Evolutionary conservation across 2,888 invertebrate species (phyloP).

Genomic region (Ditula angustiorana): DNA sequence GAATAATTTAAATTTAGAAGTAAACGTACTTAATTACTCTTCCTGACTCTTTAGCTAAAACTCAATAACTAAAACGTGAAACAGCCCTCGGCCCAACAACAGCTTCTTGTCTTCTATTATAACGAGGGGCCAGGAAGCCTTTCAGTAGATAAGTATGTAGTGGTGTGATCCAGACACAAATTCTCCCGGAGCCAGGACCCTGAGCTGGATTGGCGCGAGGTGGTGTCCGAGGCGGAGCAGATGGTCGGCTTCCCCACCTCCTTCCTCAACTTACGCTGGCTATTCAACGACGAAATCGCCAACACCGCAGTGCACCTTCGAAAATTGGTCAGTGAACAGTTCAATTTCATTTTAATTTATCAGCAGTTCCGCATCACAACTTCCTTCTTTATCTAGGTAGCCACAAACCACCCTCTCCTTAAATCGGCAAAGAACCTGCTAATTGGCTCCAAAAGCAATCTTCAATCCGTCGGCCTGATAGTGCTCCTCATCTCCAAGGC

Average conservation of each 20-base stretch:
- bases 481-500: conserved; percentile 75
- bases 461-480: conserved; percentile 75
- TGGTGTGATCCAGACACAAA: neutral
- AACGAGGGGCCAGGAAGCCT: neutral
- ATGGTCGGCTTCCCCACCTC: conserved; percentile 85
- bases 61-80: too few relatives aligned
- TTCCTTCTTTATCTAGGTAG: conserved; percentile 61
- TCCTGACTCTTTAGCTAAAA: too few relatives aligned
- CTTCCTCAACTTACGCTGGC: conserved; percentile 84
- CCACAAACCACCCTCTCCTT: conserved; percentile 75
- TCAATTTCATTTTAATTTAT: too few relatives aligned
- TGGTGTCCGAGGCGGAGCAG: conserved; percentile 75
- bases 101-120: too few relatives aligned
- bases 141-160: too few relatives aligned
- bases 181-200: neutral
- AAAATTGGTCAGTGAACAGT: conserved; percentile 71
- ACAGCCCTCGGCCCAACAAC: too few relatives aligned
- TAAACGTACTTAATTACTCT: too few relatives aligned
- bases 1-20: too few relatives aligned
- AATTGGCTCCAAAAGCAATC: conserved; percentile 76
- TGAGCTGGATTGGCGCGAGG: conserved; percentile 70
- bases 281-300: conserved; percentile 87
- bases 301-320: conserved; percentile 82
- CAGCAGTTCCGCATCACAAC: too few relatives aligned
- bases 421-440: conserved; percentile 77